phyloP scores from a whole-genome alignment of 92 coral and sea anemone genomes.

The Umimayanthus kanabou region DNA sequence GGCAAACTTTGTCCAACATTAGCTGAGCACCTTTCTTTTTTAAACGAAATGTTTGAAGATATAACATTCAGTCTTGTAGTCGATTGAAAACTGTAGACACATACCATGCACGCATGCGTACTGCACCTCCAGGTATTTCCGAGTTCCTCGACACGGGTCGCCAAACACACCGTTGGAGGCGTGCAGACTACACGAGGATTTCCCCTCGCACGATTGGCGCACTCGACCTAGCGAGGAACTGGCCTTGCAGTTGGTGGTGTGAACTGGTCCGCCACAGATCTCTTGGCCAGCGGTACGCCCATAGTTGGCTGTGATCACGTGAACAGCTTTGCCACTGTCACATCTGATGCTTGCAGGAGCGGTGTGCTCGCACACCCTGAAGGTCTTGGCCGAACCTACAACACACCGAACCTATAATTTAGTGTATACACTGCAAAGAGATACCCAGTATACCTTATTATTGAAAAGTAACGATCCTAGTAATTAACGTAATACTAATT shows the following conservation, averaged over 20 bases:
- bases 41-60: too few species aligned
- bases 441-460: too few species aligned
- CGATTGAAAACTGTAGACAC: background rate
- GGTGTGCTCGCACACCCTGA: background rate
- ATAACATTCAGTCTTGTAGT: background rate
- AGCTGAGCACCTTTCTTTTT: background rate
- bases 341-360: background rate
- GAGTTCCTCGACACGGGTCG: constrained; percentile 27
- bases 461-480: too few species aligned
- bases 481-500: too few species aligned
- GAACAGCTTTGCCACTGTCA: background rate
- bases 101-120: background rate
- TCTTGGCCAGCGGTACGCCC: constrained; percentile 9
- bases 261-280: background rate
- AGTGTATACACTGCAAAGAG: too few species aligned
- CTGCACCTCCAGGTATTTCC: constrained; percentile 38
- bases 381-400: background rate
- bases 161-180: constrained; percentile 25
- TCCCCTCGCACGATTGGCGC: background rate
- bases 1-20: too few species aligned
- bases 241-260: constrained; percentile 27
- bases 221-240: constrained; percentile 1
- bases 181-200: background rate
- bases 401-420: too few species aligned
- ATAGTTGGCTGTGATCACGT: constrained; percentile 23